A percentile compares a stretch with the other conserved stretches of the same genome.
These are phyloP conservation scores for Cheilosia variabilis DNA, from an alignment of 2,888 invertebrate genomes.

Conservation along the genomic window DNA sequence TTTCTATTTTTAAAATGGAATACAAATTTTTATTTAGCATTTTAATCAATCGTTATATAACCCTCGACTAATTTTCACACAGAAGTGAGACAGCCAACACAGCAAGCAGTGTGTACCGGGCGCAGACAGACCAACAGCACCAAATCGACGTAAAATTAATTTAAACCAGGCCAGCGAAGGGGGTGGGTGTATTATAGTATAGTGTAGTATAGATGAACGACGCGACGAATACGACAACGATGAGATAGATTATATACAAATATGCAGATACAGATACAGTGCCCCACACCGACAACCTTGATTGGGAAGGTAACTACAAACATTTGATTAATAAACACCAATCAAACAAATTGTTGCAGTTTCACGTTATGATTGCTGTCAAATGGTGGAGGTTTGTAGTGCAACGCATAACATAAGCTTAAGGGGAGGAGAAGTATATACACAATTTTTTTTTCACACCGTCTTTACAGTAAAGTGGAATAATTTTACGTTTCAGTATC, in stretches of 20 bases:
- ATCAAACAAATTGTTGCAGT: constrained; percentile 21
- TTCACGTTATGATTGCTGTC: background rate
- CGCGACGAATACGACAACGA: background rate
- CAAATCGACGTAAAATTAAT: constrained; percentile 50
- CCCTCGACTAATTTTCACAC: constrained; percentile 45
- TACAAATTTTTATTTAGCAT: constrained; percentile 41
- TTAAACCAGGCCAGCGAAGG: constrained; percentile 34
- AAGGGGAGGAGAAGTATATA: background rate
- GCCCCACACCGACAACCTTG: constrained; percentile 23
- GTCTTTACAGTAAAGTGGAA: background rate
- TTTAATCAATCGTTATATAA: constrained; percentile 67
- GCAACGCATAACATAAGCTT: background rate
- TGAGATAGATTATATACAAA: constrained; percentile 12
- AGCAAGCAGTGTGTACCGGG: constrained; percentile 24
- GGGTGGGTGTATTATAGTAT: constrained; percentile 16
- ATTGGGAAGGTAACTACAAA: constrained; percentile 33
- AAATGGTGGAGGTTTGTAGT: constrained; percentile 7
- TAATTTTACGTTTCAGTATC: constrained; percentile 38
- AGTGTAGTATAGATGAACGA: background rate
- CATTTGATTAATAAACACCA: constrained; percentile 32
- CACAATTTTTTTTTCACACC: background rate
- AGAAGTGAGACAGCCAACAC: constrained; percentile 36
- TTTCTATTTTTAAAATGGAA: constrained; percentile 59
- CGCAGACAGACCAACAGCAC: constrained; percentile 26
- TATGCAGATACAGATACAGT: constrained; percentile 14